Evolutionary conservation across 2,888 invertebrate genomes (phyloP), one percentile per base, ranked within the genome.

Genomic region (Cosmopolites sordidus): DNA sequence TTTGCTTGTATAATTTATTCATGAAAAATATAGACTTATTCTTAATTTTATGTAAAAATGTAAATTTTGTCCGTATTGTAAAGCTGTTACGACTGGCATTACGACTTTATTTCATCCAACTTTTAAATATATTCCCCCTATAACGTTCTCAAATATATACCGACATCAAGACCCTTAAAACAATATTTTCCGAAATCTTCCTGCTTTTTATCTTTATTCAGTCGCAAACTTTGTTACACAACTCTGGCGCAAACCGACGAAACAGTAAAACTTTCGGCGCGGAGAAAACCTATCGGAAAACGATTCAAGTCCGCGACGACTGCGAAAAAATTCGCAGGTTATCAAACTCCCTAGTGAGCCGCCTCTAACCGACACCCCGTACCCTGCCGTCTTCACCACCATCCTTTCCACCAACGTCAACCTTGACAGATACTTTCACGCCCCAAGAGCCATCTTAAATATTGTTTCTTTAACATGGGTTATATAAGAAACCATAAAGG

Each of bases 361-460:
- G n/a, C 37, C 37, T 12, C 37, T n/a, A 5, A 12, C n/a, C 37
- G 4, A 22, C 22, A 22, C 33, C n/a, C 5, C 40, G 40, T 40
- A 4, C 11, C 14, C 17, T 40, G 3, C 17, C 14, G 3, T 8
- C 37, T 22, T 18, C 47, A 42, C 18, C 47, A 8, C 18, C 47
- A 4, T 42, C 15, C 42, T 40, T 18, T 2, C 14, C 18, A 5
- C 18, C 2, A n/a, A n/a, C 43, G 4, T n/a, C 18, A 15, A 12
- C 18, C 18, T 29, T 29, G 43, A 29, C 27, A 29, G 43, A 29
- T 52, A 56, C 49, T 56, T 56, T 53, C 48, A 48, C 52, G 48
- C 48, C 38, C 43, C 48, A 38, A 46, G 45, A 55, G 50, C 43
- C 40, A 55, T 55, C 51, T 50, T 48, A 55, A 55, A 55, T 55